Evolutionary conservation across 2,797 vertebrate species (phyloP).

Genomic region (Mastacembelus armatus): DNA sequence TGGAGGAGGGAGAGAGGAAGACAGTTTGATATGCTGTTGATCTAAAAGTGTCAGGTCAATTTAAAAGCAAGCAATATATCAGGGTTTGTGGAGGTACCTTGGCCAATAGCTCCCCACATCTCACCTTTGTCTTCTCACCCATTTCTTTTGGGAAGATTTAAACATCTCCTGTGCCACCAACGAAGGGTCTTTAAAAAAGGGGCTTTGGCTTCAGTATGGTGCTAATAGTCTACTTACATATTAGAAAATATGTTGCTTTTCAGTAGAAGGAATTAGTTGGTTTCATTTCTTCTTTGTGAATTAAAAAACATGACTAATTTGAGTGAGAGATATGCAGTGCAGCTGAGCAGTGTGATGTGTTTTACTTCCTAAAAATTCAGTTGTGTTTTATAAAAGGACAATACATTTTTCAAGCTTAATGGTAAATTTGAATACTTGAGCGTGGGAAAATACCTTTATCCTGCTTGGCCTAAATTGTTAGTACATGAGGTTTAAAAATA

Average conservation of each 20-base stretch:
- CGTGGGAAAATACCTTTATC: background rate
- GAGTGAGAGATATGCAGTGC: background rate
- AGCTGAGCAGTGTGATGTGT: background rate
- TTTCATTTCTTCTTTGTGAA: conserved; percentile 31
- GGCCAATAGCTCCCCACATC: background rate
- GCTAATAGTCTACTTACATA: accelerated
- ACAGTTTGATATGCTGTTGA: background rate
- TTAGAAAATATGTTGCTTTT: background rate
- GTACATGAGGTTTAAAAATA: background rate
- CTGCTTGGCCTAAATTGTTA: background rate
- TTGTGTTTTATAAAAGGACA: background rate
- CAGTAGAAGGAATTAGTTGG: background rate
- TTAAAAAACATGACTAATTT: background rate
- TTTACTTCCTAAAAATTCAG: conserved; percentile 25
- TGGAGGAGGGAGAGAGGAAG: background rate
- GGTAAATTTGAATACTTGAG: background rate
- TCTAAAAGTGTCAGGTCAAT: too few relatives aligned
- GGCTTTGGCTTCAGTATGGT: background rate
- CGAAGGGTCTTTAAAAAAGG: too few relatives aligned
- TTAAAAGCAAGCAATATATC: too few relatives aligned
- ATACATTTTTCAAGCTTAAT: background rate
- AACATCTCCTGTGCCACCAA: background rate
- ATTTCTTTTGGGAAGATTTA: too few relatives aligned
- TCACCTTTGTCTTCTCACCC: too few relatives aligned
- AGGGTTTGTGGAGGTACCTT: background rate